These are phyloP conservation scores for Hoplodrina ambigua DNA, from an alignment of 2,888 invertebrate genomes.

Conservation along the genomic window DNA sequence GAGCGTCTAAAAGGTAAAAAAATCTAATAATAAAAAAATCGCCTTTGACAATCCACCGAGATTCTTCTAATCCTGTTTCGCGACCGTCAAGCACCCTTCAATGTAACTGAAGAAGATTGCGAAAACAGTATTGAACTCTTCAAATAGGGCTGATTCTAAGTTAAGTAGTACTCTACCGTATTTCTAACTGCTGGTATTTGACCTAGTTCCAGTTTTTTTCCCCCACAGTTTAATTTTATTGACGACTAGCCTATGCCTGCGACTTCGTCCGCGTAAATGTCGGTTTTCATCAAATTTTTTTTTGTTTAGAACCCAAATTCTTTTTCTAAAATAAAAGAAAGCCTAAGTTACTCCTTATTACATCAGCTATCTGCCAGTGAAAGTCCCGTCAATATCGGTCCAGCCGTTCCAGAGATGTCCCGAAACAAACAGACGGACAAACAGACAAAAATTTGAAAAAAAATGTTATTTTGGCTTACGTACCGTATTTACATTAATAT, in stretches of 20 bases:
- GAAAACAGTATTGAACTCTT: slow-evolving; percentile 50
- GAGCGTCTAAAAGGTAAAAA: neutral
- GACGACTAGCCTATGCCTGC: neutral
- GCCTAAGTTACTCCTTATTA: no score
- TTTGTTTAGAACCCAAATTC: no score
- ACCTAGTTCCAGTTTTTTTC: slow-evolving; percentile 42
- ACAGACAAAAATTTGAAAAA: no score
- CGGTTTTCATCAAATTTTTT: no score
- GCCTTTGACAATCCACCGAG: neutral
- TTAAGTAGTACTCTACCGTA: slow-evolving; percentile 37
- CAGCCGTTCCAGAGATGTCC: no score
- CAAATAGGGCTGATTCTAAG: slow-evolving; percentile 47
- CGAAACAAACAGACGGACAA: no score
- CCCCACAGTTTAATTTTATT: slow-evolving; percentile 24
- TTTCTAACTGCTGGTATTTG: slow-evolving; percentile 54
- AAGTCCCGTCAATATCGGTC: no score
- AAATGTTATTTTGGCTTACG: no score
- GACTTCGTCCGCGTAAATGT: no score
- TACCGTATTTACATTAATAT: no score
- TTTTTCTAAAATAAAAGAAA: no score
- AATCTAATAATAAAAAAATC: neutral
- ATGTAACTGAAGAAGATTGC: slow-evolving; percentile 56
- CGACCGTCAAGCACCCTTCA: slow-evolving; percentile 18
- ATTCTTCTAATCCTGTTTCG: slow-evolving; percentile 6
- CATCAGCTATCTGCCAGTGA: no score